These are phyloP conservation scores for Neria commutata DNA, from an alignment of 2,888 invertebrate species.

Conservation along the genomic window DNA sequence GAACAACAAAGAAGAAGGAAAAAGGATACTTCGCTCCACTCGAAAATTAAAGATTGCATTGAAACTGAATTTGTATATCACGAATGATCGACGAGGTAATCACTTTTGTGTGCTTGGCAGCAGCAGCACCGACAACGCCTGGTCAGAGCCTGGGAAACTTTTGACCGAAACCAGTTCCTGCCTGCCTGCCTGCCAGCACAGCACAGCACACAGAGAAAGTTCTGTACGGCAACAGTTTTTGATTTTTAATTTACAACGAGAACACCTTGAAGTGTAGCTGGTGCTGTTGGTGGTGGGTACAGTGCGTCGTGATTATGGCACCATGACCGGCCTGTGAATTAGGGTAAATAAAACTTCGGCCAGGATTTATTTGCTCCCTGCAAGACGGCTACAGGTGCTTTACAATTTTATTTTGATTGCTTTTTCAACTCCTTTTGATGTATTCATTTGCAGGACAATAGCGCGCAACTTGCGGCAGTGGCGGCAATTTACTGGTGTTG, in stretches of 20 bases:
- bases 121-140: too few relatives aligned
- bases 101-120: too few relatives aligned
- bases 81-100: too few relatives aligned
- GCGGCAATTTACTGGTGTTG: too few relatives aligned
- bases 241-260: not conserved
- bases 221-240: too few relatives aligned
- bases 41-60: too few relatives aligned
- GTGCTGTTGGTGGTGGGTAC: not conserved
- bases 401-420: not conserved
- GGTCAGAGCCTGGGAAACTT: constrained; percentile 39
- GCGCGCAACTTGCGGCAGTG: not conserved
- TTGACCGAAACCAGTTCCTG: constrained; percentile 36
- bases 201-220: constrained; percentile 41
- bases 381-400: constrained; percentile 37
- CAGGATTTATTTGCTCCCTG: constrained; percentile 33
- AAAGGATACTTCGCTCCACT: too few relatives aligned
- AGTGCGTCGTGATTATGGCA: constrained; percentile 30
- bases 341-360: not conserved
- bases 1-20: too few relatives aligned
- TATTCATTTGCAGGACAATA: constrained; percentile 12
- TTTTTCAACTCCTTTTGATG: too few relatives aligned
- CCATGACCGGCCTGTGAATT: constrained; percentile 27
- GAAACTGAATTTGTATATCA: too few relatives aligned
- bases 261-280: not conserved
- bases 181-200: constrained; percentile 34